Base-by-base conservation (phyloP, 1,140 invertebrate genomes). In the Lepidurus apus region DNA sequence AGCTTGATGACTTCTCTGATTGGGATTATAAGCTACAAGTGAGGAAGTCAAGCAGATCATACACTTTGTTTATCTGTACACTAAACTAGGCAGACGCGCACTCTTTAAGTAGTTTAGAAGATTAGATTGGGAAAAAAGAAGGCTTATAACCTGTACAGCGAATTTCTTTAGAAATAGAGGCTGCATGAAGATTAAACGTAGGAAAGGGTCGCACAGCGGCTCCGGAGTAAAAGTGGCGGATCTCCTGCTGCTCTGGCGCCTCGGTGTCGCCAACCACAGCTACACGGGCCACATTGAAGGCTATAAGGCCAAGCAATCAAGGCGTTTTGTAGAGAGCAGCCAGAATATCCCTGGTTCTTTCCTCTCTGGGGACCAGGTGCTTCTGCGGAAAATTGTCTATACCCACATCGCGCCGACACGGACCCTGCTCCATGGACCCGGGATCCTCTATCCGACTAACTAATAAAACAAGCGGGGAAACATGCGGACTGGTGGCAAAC, bases 381-480 rank as follows among this genome's bases (percentile, higher is more conserved):
- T 65, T 65, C n/a, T 65, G 53, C 53, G 53, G 53, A 65, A 65
- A 65, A 65, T 65, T 65, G 53, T 65, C 53, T 65, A 21, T 65
- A 21, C 53, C 53, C 53, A 65, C 53, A 21, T 65, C 21, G 8
- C 53, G 53, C 53, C 53, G 53, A 65, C 53, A 65, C 53, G 53
- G 21, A 65, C 53, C 21, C 53, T 21, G 17, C 17, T 9, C 53
- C 53, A 17, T 65, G n/a, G 53, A 65, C 53, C 34, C 34, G 1
- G 53, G 53, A 21, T 65, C 53, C 53, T 21, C 53, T 65, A 65
- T 65, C 53, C 21, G n/a, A 65, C 53, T 65, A 21, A 65, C 53
- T 65, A 65, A 65, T 65, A 65, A 65, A 65, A 65, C 53, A 65
- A 65, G 53, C 53, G 53, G 53, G 53, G 53, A 65, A 65, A 65